Conservation (phyloP, 2,113 vertebrate genomes). For the Irena cyanogastra region DNA sequence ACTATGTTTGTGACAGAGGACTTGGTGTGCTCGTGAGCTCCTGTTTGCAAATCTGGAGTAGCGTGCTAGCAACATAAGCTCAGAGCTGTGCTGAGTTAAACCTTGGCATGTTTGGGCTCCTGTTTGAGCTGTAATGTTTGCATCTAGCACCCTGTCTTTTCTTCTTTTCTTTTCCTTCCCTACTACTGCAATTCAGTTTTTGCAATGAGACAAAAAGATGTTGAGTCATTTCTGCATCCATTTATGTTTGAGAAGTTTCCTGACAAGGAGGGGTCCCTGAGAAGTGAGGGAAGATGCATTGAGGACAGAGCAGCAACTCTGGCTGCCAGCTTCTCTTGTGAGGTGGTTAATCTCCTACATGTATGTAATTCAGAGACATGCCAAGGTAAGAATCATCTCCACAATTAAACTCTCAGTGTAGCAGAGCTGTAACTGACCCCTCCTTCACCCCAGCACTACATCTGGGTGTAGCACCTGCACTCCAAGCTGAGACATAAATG, state of each 20-base stretch:
- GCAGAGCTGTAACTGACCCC: neutral
- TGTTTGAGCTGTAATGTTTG: neutral
- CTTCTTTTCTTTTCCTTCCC: neutral
- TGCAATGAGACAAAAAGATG: neutral
- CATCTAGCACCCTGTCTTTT: neutral
- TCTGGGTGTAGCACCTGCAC: neutral
- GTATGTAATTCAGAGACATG: neutral
- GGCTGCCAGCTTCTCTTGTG: neutral
- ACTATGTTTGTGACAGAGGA: neutral
- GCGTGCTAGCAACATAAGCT: accelerated
- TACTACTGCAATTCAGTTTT: neutral
- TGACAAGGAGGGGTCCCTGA: neutral
- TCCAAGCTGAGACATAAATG: neutral
- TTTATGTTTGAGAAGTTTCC: neutral
- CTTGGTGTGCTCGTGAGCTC: neutral
- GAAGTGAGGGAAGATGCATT: neutral
- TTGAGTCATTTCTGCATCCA: accelerated
- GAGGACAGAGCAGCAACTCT: neutral
- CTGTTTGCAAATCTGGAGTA: neutral
- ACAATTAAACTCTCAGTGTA: neutral
- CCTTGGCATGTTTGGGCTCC: neutral
- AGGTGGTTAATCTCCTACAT: neutral
- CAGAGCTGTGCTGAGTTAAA: neutral
- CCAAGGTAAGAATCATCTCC: neutral
- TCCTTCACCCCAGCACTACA: accelerated